Base-by-base conservation (phyloP, 2,797 vertebrate species). In the Somateria mollissima region DNA sequence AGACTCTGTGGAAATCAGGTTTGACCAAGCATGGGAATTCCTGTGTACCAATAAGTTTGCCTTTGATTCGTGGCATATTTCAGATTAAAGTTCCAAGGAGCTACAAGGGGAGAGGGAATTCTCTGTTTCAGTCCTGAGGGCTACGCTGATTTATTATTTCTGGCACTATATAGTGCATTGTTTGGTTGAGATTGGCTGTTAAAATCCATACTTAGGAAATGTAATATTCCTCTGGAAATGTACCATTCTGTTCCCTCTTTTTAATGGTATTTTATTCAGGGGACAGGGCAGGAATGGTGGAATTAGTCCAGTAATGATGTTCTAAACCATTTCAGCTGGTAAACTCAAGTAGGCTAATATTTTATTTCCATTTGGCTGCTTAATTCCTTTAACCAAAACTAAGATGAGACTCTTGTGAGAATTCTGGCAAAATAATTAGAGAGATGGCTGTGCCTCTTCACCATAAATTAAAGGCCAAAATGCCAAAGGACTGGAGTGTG, bases 171-270 rank as follows among this genome's bases (percentile, higher is more conserved):
- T 1, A 51, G 16, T 25, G 79, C 72, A 87, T 95, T 94, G 95
- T 96, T 96, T 94, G 69, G 30, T 89, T 80, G 89, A 91, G 81
- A 87, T 15, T 89, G 93, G 92, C 89, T 93, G 89, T 83, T 95
- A 90, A 94, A 95, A 93, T 91, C 74, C 81, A 87, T 93, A 73
- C 84, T 67, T 93, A 37, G 1, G 57, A 94, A 95, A 95, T 62
- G 30, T 39, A 95, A 94, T 94, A 93, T 93, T 94, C 82, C 87
- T 94, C 75, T 95, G 78, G 85, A 95, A 97, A 93, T 58, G 45
- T 77, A 87, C 78, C 34, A 13, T 84, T 85, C 58, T 32, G 54
- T 18, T 58, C 80, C 22, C 39, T 32, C 70, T 73, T 85, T 82
- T 21, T 67, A 88, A 74, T 56, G 18, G 49, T 58, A 83, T 78